A percentile compares a stretch with the other conserved stretches of the same genome.
Conservation (phyloP, 2,797 vertebrate species). For the Anas acuta region DNA sequence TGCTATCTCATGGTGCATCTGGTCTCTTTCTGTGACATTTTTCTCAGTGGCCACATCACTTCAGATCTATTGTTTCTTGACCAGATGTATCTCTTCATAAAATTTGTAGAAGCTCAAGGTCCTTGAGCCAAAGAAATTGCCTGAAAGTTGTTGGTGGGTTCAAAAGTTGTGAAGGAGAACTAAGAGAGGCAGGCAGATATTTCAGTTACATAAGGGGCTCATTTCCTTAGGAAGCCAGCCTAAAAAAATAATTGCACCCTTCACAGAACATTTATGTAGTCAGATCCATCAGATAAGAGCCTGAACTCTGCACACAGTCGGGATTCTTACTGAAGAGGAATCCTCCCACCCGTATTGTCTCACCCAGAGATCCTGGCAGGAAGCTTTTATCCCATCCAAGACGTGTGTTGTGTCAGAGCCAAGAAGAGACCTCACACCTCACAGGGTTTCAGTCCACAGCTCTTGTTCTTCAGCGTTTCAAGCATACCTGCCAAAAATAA, state of each 20-base stretch:
- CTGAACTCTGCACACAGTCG: neutral
- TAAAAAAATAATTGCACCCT: conserved; percentile 7
- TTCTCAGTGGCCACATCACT: neutral
- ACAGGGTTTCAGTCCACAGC: neutral
- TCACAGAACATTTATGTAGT: neutral
- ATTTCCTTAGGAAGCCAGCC: neutral
- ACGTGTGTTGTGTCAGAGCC: neutral
- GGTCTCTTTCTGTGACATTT: neutral
- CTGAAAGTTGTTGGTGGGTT: neutral
- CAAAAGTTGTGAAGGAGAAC: neutral
- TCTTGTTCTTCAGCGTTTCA: neutral
- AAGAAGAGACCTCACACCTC: neutral
- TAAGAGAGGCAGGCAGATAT: neutral
- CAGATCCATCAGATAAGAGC: neutral
- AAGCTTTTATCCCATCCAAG: neutral
- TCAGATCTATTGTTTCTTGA: neutral
- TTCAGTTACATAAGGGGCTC: neutral
- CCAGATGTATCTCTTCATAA: neutral
- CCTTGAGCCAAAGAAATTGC: neutral
- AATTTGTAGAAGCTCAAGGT: neutral
- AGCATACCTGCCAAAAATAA: neutral
- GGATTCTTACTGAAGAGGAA: neutral
- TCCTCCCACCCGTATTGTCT: neutral
- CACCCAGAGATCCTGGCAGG: neutral
- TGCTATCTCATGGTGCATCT: neutral